Evolutionary conservation across 2,888 invertebrate genomes (phyloP), one percentile per base, ranked within the genome.

Genomic region (Craniophora ligustri): DNA sequence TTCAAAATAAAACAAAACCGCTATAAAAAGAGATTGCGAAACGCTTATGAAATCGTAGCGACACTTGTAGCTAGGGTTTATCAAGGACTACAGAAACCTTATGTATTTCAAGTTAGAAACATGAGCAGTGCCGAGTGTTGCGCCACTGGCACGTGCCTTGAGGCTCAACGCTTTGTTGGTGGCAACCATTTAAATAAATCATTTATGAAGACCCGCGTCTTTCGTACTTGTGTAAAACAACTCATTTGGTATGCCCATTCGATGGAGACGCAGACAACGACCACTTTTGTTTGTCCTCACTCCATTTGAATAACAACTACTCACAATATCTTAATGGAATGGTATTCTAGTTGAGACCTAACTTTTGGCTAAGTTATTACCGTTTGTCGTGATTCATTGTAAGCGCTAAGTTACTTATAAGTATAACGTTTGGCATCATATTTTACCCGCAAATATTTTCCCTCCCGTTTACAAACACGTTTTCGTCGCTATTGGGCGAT

Each of bases 141-240:
- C 31, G 35, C 36, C 41, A 60, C 56, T 16, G 48, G 42, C 64
- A 59, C 60, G 59, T 57, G 60, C 19, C 21, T 34, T 23, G 36
- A 8, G 32, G 42, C 21, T 11, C 36, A 38, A 14, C 38, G 61
- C 66, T 58, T 68, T 72, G 65, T 67, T 50, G 53, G 28, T 54
- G 54, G 53, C 58, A 67, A 65, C 59, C 67, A 70, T 76, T 62
- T 67, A 51, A 78, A 78, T 82, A 77, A 79, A 78, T 77, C 60
- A 80, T 77, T 71, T 66, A 74, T 71, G 61, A 53, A 59, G 57
- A 14, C 62, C 55, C 49, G 15, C 56, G 58, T 62, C 67, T 68
- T 73, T 50, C 35, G 23, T 26, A n/a, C 19, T 48, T 50, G 60
- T 44, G 46, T 57, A 48, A 48, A 56, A 59, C 55, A 54, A 41